phyloP scores from a whole-genome alignment of 2,888 invertebrate genomes.

The Heteropelma amictum region DNA sequence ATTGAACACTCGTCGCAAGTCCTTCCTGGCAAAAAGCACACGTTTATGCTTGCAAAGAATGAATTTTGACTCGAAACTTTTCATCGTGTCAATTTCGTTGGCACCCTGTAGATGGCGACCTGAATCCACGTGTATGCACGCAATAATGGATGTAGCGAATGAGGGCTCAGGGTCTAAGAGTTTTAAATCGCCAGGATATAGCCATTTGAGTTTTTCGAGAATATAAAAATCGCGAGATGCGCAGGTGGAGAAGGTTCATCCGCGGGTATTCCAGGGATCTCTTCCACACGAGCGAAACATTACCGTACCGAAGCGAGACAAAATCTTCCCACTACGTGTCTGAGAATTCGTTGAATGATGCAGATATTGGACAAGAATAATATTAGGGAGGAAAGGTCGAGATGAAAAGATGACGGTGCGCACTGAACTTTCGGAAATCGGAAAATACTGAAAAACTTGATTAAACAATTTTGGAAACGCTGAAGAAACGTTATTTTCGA shows the following conservation, averaged over 20 bases:
- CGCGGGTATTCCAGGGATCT: conserved; percentile 70
- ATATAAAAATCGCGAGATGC: conserved; percentile 15
- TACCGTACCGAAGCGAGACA: conserved; percentile 40
- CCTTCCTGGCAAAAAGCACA: too few species aligned
- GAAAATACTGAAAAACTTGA: too few species aligned
- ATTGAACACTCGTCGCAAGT: too few species aligned
- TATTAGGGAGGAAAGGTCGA: neutral
- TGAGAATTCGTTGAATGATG: conserved; percentile 39
- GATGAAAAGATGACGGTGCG: too few species aligned
- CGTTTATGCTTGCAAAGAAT: too few species aligned
- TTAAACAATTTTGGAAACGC: too few species aligned
- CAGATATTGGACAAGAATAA: conserved; percentile 46
- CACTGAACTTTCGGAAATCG: too few species aligned
- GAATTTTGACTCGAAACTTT: too few species aligned
- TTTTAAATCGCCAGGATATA: conserved; percentile 35
- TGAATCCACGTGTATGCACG: too few species aligned
- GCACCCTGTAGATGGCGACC: too few species aligned
- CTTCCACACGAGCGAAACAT: conserved; percentile 63
- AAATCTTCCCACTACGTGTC: conserved; percentile 18
- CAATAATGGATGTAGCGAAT: neutral
- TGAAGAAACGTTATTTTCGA: too few species aligned
- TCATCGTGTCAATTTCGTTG: too few species aligned
- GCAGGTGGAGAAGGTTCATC: conserved; percentile 61
- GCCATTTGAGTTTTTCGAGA: conserved; percentile 54
- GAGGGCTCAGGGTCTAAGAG: conserved; percentile 20